These are phyloP conservation scores for Oxyteleia sp. DNA, from an alignment of 2,888 invertebrate species.

Conservation along the genomic window DNA sequence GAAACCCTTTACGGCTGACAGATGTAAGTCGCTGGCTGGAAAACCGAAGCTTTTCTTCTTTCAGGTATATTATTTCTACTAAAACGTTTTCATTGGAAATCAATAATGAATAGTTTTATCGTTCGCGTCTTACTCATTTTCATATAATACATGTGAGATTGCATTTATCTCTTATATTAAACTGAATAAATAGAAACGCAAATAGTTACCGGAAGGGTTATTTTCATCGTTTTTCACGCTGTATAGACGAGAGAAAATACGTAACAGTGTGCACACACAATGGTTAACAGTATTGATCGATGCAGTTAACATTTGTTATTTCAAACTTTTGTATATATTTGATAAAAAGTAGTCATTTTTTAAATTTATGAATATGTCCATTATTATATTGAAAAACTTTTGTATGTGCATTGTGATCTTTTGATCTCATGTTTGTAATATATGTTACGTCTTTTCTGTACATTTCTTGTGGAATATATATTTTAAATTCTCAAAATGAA, in stretches of 20 bases:
- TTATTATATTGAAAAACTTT: conserved; percentile 14
- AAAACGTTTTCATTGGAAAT: conserved; percentile 14
- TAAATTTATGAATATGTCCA: conserved; percentile 18
- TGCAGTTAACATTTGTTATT: conserved; percentile 60
- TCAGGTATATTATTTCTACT: conserved; percentile 87
- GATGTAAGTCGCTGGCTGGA: conserved; percentile 88
- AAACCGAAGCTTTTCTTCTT: conserved; percentile 90
- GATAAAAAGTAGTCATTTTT: conserved; percentile 49
- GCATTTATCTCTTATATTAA: conserved; percentile 19
- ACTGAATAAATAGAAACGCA: conserved; percentile 5
- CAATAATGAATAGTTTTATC: conserved; percentile 16
- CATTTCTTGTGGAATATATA: no score
- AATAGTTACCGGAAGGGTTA: conserved; percentile 1
- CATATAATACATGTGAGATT: conserved; percentile 3
- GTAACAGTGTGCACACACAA: conserved; percentile 37
- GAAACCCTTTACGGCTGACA: conserved; percentile 89
- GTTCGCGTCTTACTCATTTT: background rate
- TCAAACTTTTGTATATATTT: conserved; percentile 30
- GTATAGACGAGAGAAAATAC: conserved; percentile 18
- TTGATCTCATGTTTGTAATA: background rate
- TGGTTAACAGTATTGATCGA: conserved; percentile 55
- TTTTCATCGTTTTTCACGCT: conserved; percentile 21
- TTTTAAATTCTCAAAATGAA: no score
- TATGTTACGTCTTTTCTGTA: background rate
- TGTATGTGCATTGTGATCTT: background rate